Evolutionary conservation across 2,113 vertebrate genomes (phyloP).

Genomic region (Rafetus swinhoei): DNA sequence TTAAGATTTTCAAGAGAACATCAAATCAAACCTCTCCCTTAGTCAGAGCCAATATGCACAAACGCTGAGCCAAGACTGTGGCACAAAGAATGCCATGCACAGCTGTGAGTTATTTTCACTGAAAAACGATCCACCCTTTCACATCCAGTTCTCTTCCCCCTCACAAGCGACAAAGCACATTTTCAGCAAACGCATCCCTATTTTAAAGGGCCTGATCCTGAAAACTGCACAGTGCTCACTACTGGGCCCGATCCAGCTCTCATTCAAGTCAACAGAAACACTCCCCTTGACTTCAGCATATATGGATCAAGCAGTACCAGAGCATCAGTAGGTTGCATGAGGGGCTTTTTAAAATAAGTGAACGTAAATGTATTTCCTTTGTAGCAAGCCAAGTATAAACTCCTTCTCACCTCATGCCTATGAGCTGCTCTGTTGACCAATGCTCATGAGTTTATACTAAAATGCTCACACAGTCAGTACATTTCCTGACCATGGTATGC

Average conservation of each 20-base stretch:
- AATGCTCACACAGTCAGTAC: not conserved
- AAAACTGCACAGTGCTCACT: not conserved
- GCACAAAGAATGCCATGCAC: conserved; percentile 65
- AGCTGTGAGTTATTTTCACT: conserved; percentile 65
- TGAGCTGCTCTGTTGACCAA: not conserved
- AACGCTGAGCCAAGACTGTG: conserved; percentile 43
- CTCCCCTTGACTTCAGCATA: not conserved
- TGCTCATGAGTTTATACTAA: not conserved
- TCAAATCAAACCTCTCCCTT: conserved; percentile 45
- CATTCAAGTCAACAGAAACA: conserved; percentile 38
- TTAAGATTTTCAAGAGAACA: conserved; percentile 11
- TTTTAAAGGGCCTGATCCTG: not conserved
- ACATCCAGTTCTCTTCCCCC: conserved; percentile 48
- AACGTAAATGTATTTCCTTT: not conserved
- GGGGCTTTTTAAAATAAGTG: not conserved
- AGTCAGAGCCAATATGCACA: conserved; percentile 38
- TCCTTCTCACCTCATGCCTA: not conserved
- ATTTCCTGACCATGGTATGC: not conserved
- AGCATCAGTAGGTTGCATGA: not conserved
- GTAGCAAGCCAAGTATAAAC: not conserved
- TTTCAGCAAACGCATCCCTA: conserved; percentile 55
- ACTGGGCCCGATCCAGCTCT: conserved; percentile 38
- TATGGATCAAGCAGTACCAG: not conserved
- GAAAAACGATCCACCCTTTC: conserved; percentile 57
- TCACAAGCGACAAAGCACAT: conserved; percentile 2